Evolutionary conservation across 2,797 vertebrate genomes (phyloP), one percentile per base, ranked within the genome.

Genomic region (Macrochelys suwanniensis): DNA sequence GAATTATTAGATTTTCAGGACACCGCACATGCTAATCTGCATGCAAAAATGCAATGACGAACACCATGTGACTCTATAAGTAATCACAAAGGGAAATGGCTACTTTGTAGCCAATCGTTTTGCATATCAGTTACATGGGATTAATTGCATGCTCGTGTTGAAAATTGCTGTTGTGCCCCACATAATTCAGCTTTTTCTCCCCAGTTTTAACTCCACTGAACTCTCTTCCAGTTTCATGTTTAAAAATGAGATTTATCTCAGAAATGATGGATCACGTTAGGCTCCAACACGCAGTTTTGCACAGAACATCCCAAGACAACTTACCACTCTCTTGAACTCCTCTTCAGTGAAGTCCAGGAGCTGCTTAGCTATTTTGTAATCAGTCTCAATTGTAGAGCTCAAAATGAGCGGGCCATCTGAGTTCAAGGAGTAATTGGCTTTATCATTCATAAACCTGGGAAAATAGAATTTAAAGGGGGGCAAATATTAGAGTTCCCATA

Each of bases 381-480:
- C 99, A 0, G 98, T 98, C 76, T 99, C 86, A 85, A 99, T 97
- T 25, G 77, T 98, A 26, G 99, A 99, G 97, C 99, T 98, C 84
- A 99, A 99, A 98, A 99, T 99, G 94, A 99, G 97, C 1, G 99
- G 99, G 96, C 99, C 99, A 4, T 99, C 99, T 0, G 99, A 99
- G 96, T 99, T 99, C 74, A 99, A 96, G 2, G 99, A 99, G 94
- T 98, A 99, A 97, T 99, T 99, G 0, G 99, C 99, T 28, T 96
- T 95, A 97, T 99, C 99, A 5, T 98, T 95, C 96, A 89, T 99
- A 96, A 99, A 99, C 68, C 99, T 99, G 97, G 82, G 83, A 89
- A 37, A 87, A 82, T 10, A 0, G 3, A 90, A 57, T 82, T 37
- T 54, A 82, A 80, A 87, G n/a, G 6, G 37, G n/a, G 79, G 37